Evolutionary conservation across 2,888 invertebrate genomes (phyloP).

Genomic region (Hedychridium roseum): DNA sequence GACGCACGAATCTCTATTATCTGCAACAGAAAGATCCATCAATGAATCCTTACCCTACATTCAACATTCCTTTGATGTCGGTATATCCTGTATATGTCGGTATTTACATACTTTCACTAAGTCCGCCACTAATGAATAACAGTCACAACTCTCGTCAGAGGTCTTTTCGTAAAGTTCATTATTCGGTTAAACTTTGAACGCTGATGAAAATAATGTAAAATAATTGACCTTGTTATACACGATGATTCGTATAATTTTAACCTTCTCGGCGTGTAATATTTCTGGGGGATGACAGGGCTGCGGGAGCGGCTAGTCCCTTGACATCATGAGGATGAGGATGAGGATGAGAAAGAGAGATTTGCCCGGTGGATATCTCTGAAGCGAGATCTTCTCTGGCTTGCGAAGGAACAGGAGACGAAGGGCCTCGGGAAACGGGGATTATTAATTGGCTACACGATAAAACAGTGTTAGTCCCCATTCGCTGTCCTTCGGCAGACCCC

Average conservation of each 20-base stretch:
- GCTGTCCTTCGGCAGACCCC: slow-evolving; percentile 54
- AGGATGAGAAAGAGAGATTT: background rate
- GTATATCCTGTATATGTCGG: no score
- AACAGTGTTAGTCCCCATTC: slow-evolving; percentile 59
- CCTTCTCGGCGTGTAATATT: no score
- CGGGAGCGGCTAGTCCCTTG: slow-evolving; percentile 8
- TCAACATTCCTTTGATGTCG: no score
- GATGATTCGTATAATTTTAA: no score
- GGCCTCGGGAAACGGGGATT: slow-evolving; percentile 48
- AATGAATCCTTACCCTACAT: no score
- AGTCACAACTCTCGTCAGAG: no score
- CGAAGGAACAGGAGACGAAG: slow-evolving; percentile 18
- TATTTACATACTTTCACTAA: no score
- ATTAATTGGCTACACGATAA: slow-evolving; percentile 63
- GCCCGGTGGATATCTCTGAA: slow-evolving; percentile 39
- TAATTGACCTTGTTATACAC: no score
- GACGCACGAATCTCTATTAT: slow-evolving; percentile 41
- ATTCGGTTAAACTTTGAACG: no score
- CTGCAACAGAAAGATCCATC: slow-evolving; percentile 39
- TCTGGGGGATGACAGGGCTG: slow-evolving; percentile 5
- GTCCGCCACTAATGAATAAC: no score
- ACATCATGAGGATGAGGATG: slow-evolving; percentile 7
- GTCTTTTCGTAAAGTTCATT: no score
- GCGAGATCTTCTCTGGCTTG: slow-evolving; percentile 41
- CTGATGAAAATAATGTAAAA: no score